Evolutionary conservation across 2,888 invertebrate species (phyloP), one percentile per base, ranked within the genome.

Genomic region (Ophion costatus): DNA sequence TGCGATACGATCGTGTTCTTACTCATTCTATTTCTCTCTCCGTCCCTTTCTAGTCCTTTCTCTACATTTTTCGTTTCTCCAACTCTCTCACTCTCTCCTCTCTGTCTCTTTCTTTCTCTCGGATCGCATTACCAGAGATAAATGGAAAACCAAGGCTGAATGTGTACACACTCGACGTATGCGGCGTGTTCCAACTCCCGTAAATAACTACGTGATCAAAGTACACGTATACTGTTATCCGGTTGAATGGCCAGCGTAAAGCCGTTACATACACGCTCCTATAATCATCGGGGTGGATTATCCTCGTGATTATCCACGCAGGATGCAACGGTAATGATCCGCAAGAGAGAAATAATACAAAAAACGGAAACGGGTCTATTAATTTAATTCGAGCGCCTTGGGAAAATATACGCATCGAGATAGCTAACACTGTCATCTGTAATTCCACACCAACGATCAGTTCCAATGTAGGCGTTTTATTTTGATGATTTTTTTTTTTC

Each of bases 181-280:
- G 29, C 57, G 66, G 74, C 77, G 77, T 78, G 9, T 59, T 45
- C 64, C 73, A 64, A 51, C 57, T 71, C 74, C 67, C 42, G 17
- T 70, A 71, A 11, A 64, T 84, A 84, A 81, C 73, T 77, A 64
- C 56, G 22, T 38, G 77, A 67, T 77, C 61, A 69, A 70, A 57
- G 74, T 73, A 70, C 70, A 33, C 38, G 64, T 59, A 70, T 84
- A 84, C 84, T 84, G 84, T 84, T 84, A 84, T 51, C 17, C 84
- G 84, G 81, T 78, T 81, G 84, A 84, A 84, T 81, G 81, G 81
- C 74, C 81, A 74, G 63, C 64, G 67, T 63, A 74, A 73, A 64
- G 71, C 83, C 77, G 80, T 81, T 75, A 77, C 66, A 59, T 51
- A 78, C 84, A 51, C 51, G 74, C 20, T 56, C 63, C 61, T 51